Base-by-base conservation (phyloP, 37 sponge, comb jelly and placozoan genomes). In the Agelas oroides region DNA sequence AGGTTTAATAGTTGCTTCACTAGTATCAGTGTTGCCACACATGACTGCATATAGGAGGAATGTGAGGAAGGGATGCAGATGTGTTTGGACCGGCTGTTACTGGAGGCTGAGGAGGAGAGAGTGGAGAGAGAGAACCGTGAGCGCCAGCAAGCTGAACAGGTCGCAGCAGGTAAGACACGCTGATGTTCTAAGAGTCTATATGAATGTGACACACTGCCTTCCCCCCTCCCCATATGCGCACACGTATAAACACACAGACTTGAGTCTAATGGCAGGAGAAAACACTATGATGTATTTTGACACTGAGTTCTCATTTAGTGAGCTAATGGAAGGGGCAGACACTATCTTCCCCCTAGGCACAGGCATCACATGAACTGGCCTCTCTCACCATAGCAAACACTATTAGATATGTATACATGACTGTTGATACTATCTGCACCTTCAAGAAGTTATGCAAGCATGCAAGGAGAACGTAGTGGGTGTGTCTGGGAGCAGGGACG, bases 331-430 rank as follows among this genome's bases (percentile, higher is more conserved):
- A 67, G n/a, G n/a, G n/a, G 67, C 59, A 53, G 60, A 23, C 77
- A 77, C 73, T 15, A 52, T 85, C 40, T 63, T 84, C 56, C n/a
- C 35, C 34, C 33, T 83, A 46, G 56, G 65, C 25, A 19, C 77
- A 59, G 86, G 86, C 5, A 66, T 85, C 78, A 85, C 86, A 77
- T 85, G 60, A 62, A n/a, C n/a, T n/a, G n/a, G n/a, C n/a, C n/a
- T n/a, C n/a, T n/a, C n/a, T n/a, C n/a, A n/a, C n/a, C n/a, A n/a
- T n/a, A n/a, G n/a, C n/a, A n/a, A n/a, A n/a, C n/a, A n/a, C n/a
- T n/a, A n/a, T n/a, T n/a, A n/a, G n/a, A n/a, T n/a, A n/a, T n/a
- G n/a, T n/a, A n/a, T n/a, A n/a, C n/a, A n/a, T n/a, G n/a, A n/a
- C n/a, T n/a, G n/a, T n/a, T n/a, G n/a, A n/a, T n/a, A n/a, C n/a